Base-by-base conservation (phyloP, 2,888 invertebrate species). In the Drosophila prostipennis region DNA sequence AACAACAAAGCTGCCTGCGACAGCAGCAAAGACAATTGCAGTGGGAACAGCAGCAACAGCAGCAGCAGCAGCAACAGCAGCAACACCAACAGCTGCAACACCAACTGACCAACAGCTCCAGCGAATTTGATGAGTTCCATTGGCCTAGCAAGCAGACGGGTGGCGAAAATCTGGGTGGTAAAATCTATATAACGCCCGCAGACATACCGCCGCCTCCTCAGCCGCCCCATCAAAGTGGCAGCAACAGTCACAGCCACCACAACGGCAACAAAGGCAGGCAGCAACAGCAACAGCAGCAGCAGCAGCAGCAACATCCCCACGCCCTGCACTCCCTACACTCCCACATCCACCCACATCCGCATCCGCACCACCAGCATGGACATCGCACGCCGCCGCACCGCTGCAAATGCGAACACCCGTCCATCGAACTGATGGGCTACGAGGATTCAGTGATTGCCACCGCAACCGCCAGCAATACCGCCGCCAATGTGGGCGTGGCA, bases 201-300 rank as follows among this genome's bases (percentile, higher is more conserved):
- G 90, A 90, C 48, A 90, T 90, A 76, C 90, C 90, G 52, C 88
- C 90, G 34, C 90, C 90, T 4, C 90, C 90, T 19, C 80, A 84
- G 73, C 67, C 80, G 51, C 67, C 80, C 19, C 57, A 58, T 6
- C 49, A 67, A 3, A 13, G 42, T 73, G 56, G 60, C 74, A 76
- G 58, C 78, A 77, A 65, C 75, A 79, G 71, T 76, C 80, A 68
- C 74, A 78, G 71, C 71, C 80, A 79, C 60, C 77, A 80, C 77
- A 83, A 80, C 57, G 81, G 78, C 73, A 74, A 72, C 81, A 81
- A 80, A 64, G 65, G 72, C 68, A 54, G 76, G 39, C 70, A 77
- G 26, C 78, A 73, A 13, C 57, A 42, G 23, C 73, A 19, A 19
- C 19, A 19, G 19, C 19, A 19, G 19, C 19, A 19, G 19, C 19